Conservation (phyloP, 2,113 vertebrate genomes). For the Capra hircus region DNA sequence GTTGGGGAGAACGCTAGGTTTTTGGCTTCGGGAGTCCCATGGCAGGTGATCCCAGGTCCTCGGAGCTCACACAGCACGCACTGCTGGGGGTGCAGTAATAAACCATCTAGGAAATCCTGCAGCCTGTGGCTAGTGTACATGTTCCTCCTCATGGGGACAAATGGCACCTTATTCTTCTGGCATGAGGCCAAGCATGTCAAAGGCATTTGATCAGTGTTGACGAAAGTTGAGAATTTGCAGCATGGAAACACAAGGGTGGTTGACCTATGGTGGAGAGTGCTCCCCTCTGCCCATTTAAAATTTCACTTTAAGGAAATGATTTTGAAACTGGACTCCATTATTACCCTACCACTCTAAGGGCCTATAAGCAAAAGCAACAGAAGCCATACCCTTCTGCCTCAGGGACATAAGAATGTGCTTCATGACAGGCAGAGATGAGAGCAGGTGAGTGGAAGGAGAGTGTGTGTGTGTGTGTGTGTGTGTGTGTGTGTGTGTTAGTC, state of each 20-base stretch:
- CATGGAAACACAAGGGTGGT: no score
- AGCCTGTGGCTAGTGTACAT: neutral
- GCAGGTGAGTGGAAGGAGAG: neutral
- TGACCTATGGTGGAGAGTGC: neutral
- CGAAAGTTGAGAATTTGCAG: neutral
- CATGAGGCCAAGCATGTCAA: neutral
- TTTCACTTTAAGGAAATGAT: neutral
- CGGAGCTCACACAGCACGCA: neutral
- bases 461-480: no score
- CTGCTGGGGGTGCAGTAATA: neutral
- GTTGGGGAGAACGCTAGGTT: neutral
- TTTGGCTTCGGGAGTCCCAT: no score
- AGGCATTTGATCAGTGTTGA: neutral
- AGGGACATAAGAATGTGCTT: no score
- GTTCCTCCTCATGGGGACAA: neutral
- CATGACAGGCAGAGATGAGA: neutral
- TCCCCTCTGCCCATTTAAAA: neutral
- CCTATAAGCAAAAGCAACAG: neutral
- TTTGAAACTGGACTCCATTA: neutral
- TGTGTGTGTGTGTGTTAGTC: neutral
- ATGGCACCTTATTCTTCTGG: neutral
- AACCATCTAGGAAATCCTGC: neutral
- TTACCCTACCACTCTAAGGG: neutral
- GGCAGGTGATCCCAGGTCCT: neutral
- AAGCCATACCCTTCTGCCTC: neutral